Evolutionary conservation across 2,888 invertebrate species (phyloP), one percentile per base, ranked within the genome.

Genomic region (Alcis repandata): DNA sequence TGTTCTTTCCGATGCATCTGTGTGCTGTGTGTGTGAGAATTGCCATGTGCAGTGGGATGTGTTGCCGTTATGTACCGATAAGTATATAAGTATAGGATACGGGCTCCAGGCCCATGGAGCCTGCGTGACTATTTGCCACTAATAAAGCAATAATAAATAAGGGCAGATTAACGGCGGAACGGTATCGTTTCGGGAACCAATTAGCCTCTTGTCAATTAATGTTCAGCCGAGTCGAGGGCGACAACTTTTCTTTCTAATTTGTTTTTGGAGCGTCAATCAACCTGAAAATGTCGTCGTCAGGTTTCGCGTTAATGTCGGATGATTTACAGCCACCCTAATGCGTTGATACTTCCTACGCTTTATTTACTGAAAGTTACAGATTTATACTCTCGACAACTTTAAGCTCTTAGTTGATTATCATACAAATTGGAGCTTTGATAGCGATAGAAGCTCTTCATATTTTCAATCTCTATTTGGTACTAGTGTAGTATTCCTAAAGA

Each of bases 1-100:
- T 82, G 82, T 69, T 71, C 56, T 58, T 63, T 45, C 43, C 32
- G 48, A 40, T 52, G 54, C 56, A 60, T 68, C 63, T 69, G 69
- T 65, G 48, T 66, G 64, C 64, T 63, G 63, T 73, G 79, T 75
- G 70, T 80, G 81, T 85, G 84, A 80, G 79, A 80, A 79, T 83
- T 81, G 85, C 80, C 81, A 79, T 84, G 79, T 82, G 81, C 56
- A 71, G 63, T 70, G 75, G 68, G 63, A 56, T 65, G 66, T 63
- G 62, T 56, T 69, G 60, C 59, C 48, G 48, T 60, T 57, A 58
- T 57, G 49, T 53, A 54, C 53, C 54, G 61, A 63, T 67, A 52
- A 58, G 63, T 63, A 60, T 53, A 63, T 9, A 48, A 22, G 9
- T 6, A 17, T 20, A 32, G 22, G 10, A 46, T n/a, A 32, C 27